Conservation (phyloP, 2,888 invertebrate genomes). For the Litoditis marina region DNA sequence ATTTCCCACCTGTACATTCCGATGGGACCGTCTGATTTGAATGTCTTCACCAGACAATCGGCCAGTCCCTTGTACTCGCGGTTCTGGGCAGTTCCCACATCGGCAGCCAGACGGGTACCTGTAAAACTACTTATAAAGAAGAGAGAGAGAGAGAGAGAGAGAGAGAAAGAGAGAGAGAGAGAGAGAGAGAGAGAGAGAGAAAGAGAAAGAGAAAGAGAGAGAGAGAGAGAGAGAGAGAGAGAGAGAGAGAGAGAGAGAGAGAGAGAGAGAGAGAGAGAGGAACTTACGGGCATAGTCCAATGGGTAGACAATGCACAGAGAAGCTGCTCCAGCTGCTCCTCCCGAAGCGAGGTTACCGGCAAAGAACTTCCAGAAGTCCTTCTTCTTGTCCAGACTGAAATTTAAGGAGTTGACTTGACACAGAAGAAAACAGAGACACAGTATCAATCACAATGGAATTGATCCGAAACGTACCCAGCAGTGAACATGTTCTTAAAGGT, state of each 20-base stretch:
- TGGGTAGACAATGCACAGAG: conserved; percentile 89
- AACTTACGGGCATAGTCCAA: conserved; percentile 87
- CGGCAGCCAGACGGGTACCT: conserved; percentile 79
- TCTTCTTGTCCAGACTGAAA: conserved; percentile 73
- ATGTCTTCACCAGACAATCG: conserved; percentile 80
- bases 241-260: no score
- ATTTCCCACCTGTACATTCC: conserved; percentile 79
- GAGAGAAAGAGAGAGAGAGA: no score
- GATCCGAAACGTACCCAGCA: no score
- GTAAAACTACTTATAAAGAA: no score
- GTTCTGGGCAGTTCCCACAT: conserved; percentile 78
- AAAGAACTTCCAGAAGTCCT: conserved; percentile 74
- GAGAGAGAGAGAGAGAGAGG: no score
- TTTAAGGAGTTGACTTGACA: no score
- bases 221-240: no score
- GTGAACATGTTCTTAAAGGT: conserved; percentile 48
- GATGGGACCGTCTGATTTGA: conserved; percentile 74
- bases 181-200: no score
- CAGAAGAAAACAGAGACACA: no score
- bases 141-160: no score
- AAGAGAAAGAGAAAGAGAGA: no score
- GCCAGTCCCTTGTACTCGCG: conserved; percentile 86
- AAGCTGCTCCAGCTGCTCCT: conserved; percentile 87
- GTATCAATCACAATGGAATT: conserved; percentile 7
- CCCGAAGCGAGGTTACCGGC: conserved; percentile 78